Conservation (phyloP, 2,888 invertebrate genomes). For the Abrostola triplasia region DNA sequence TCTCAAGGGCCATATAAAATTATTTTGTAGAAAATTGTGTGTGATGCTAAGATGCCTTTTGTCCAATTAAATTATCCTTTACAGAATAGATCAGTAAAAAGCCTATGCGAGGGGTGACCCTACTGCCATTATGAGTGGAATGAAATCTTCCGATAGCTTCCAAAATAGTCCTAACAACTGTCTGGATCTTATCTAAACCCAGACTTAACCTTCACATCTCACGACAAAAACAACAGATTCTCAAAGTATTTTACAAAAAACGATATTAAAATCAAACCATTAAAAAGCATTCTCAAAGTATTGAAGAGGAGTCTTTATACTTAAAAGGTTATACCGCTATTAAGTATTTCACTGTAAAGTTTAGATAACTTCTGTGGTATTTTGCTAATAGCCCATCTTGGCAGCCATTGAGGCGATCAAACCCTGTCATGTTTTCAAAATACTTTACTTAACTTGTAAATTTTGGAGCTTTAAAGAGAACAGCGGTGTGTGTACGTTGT, state of each 20-base stretch:
- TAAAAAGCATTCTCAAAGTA: conserved; percentile 36
- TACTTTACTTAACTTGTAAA: conserved; percentile 65
- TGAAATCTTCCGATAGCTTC: no score
- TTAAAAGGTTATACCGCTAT: conserved; percentile 54
- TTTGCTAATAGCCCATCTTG: conserved; percentile 64
- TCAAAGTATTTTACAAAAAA: not conserved
- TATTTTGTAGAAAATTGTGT: no score
- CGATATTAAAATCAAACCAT: conserved; percentile 27
- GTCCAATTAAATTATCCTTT: no score
- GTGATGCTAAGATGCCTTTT: no score
- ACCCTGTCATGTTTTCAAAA: conserved; percentile 68
- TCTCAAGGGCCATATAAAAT: no score
- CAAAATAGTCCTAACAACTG: no score
- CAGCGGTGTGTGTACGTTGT: conserved; percentile 38
- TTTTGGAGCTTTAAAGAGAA: conserved; percentile 52
- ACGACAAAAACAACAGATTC: not conserved
- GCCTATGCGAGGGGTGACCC: no score
- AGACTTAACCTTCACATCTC: no score
- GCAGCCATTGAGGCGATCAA: conserved; percentile 61
- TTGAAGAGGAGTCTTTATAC: conserved; percentile 43
- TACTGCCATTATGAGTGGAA: no score
- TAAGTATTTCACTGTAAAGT: conserved; percentile 64
- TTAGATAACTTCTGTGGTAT: conserved; percentile 63
- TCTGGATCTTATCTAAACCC: no score
- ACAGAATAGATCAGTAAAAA: no score